These are phyloP conservation scores for Gyps fulvus DNA, from an alignment of 2,113 vertebrate species.

Conservation along the genomic window DNA sequence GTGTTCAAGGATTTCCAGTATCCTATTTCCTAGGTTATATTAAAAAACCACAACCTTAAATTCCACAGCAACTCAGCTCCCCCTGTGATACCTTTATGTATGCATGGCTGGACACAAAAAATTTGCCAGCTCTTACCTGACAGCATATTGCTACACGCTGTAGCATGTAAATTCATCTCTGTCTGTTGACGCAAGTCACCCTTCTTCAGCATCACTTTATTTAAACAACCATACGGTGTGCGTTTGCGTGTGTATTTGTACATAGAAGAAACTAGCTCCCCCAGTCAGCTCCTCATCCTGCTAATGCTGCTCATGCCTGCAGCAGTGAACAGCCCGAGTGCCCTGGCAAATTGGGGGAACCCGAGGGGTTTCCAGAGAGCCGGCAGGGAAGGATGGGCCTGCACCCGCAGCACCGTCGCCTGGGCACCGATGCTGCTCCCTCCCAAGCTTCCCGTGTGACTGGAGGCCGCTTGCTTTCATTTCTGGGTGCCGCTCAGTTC, in stretches of 20 bases:
- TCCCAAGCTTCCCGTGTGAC: neutral
- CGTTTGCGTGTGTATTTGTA: neutral
- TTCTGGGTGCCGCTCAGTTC: neutral
- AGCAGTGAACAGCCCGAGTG: accelerated
- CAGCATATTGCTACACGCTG: neutral
- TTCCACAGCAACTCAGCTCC: neutral
- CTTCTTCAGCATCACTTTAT: neutral
- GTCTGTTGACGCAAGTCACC: neutral
- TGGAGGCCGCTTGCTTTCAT: neutral
- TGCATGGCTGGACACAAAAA: neutral
- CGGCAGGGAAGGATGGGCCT: neutral
- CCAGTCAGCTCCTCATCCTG: neutral
- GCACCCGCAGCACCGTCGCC: neutral
- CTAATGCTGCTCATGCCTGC: neutral
- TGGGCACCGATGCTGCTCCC: accelerated
- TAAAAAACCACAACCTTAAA: neutral
- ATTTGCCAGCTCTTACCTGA: neutral
- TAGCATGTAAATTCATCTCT: neutral
- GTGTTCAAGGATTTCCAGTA: neutral
- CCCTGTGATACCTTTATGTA: neutral
- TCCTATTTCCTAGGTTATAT: neutral
- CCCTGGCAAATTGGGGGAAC: neutral
- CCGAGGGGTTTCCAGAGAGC: neutral
- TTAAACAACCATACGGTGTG: neutral
- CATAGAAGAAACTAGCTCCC: neutral